Conservation (phyloP, 64 coral and sea anemone species). For the Cladopsammia gracilis region DNA sequence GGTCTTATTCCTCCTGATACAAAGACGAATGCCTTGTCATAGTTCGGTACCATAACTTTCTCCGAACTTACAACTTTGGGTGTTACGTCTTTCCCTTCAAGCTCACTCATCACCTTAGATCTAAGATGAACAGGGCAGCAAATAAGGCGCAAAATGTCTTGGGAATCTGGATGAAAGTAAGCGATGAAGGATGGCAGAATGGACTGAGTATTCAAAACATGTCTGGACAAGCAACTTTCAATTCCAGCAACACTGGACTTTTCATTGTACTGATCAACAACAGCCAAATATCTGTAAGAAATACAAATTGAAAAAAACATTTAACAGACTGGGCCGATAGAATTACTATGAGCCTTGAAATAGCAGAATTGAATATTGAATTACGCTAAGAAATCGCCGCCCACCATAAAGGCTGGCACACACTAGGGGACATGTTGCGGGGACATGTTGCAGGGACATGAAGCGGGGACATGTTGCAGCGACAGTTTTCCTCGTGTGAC, state of each 20-base stretch:
- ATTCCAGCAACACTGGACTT: background rate
- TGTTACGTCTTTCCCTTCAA: background rate
- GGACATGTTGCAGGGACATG: too few relatives aligned
- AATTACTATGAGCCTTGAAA: too few relatives aligned
- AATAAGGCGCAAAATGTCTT: slow-evolving; percentile 29
- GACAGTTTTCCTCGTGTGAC: too few relatives aligned
- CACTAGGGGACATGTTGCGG: too few relatives aligned
- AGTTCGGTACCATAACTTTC: background rate
- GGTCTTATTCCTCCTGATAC: slow-evolving; percentile 6
- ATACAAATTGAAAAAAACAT: too few relatives aligned
- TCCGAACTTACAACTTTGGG: background rate
- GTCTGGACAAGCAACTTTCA: background rate
- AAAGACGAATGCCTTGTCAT: slow-evolving; percentile 3
- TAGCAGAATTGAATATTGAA: too few relatives aligned
- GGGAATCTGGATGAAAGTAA: slow-evolving; percentile 19
- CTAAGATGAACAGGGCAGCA: slow-evolving; percentile 2
- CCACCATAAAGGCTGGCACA: too few relatives aligned
- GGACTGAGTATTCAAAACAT: background rate
- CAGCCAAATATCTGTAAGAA: background rate
- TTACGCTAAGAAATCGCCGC: too few relatives aligned
- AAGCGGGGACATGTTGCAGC: too few relatives aligned
- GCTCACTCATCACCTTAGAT: background rate
- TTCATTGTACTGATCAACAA: background rate
- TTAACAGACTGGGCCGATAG: too few relatives aligned
- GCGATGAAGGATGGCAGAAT: slow-evolving; percentile 7